phyloP scores from a whole-genome alignment of 2,888 invertebrate species.

The Torymus aiolomorphi region DNA sequence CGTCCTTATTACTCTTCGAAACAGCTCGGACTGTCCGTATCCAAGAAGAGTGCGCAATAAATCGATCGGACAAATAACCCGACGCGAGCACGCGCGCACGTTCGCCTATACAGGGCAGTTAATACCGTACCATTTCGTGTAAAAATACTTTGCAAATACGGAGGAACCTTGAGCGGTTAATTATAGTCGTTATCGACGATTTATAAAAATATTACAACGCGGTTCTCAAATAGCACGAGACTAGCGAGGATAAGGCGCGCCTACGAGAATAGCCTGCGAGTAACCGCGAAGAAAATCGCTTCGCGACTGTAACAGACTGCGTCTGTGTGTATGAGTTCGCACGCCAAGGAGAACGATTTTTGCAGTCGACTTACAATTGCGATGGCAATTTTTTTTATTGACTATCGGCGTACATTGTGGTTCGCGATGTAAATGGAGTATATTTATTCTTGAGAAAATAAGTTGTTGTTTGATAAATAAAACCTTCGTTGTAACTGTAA shows the following conservation, averaged over 20 bases:
- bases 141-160: conserved; percentile 43
- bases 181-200: conserved; percentile 48
- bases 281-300: neutral
- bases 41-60: neutral
- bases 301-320: too few relatives aligned
- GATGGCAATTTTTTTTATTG: too few relatives aligned
- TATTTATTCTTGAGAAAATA: too few relatives aligned
- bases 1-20: too few relatives aligned
- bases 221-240: conserved; percentile 44
- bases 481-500: too few relatives aligned
- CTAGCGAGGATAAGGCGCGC: conserved; percentile 11
- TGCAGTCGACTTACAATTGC: too few relatives aligned
- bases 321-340: too few relatives aligned
- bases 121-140: conserved; percentile 5
- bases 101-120: neutral
- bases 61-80: conserved; percentile 30
- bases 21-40: too few relatives aligned
- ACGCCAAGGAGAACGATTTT: too few relatives aligned
- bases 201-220: conserved; percentile 53
- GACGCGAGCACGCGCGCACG: neutral
- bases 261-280: conserved; percentile 25
- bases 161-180: conserved; percentile 51
- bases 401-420: too few relatives aligned
- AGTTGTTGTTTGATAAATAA: too few relatives aligned
- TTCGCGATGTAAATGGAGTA: too few relatives aligned